A percentile compares a stretch with the other conserved stretches of the same genome.
These are phyloP conservation scores for Nasonia longicornis DNA, from an alignment of 1,140 invertebrate species.

Conservation along the genomic window DNA sequence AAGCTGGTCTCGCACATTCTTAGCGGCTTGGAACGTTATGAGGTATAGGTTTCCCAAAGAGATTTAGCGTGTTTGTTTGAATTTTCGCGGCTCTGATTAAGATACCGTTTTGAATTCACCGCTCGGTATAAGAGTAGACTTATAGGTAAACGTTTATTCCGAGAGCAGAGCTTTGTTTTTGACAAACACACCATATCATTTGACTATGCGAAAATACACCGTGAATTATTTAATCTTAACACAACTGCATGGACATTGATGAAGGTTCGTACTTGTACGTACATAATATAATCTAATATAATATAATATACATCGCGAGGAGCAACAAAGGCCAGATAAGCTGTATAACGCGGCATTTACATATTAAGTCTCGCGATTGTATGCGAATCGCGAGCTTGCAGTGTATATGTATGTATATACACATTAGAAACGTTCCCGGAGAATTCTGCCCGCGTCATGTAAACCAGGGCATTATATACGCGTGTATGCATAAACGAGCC, in stretches of 20 bases:
- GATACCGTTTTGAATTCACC: too few species aligned
- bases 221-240: too few species aligned
- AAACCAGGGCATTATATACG: slow-evolving; percentile 24
- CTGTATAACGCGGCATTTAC: background rate
- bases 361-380: background rate
- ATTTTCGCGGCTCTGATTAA: too few species aligned
- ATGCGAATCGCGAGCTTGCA: background rate
- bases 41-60: too few species aligned
- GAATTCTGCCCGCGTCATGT: background rate
- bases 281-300: background rate
- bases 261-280: background rate
- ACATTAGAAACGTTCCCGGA: background rate
- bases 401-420: background rate
- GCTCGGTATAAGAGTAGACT: too few species aligned
- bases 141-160: too few species aligned
- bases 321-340: background rate
- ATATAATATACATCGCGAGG: background rate
- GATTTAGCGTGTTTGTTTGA: too few species aligned
- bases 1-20: too few species aligned
- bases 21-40: too few species aligned
- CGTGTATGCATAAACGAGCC: slow-evolving; percentile 25
- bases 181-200: too few species aligned
- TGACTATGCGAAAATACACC: too few species aligned
- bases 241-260: background rate
- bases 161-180: too few species aligned